Conservation (phyloP, 2,888 invertebrate species). For the Aquatica leii region DNA sequence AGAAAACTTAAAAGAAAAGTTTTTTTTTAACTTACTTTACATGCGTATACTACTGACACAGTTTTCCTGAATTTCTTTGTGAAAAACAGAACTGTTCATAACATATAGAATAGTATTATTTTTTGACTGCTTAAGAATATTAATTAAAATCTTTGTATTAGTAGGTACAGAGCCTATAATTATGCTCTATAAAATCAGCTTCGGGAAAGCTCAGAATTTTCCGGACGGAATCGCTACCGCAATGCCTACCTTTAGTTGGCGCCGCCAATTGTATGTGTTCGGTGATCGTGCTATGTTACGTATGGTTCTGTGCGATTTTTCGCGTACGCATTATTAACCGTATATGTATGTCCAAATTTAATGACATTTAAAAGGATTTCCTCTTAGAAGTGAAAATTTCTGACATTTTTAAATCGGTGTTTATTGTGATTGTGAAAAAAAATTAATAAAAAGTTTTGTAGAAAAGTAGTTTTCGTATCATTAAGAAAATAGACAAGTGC, state of each 20-base stretch:
- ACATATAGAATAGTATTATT: constrained; percentile 15
- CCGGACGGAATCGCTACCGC: constrained; percentile 32
- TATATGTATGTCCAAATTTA: no score
- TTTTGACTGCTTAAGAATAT: constrained; percentile 24
- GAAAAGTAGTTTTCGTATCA: no score
- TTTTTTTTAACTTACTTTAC: no score
- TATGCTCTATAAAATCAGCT: constrained; percentile 20
- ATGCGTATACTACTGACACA: no score
- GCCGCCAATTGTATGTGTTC: constrained; percentile 34
- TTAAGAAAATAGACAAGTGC: no score
- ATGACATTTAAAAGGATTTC: no score
- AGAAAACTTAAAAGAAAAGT: no score
- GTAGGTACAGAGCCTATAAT: constrained; percentile 28
- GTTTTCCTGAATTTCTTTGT: neutral
- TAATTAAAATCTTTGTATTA: constrained; percentile 28
- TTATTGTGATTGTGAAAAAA: no score
- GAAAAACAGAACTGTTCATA: neutral
- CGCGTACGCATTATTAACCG: no score
- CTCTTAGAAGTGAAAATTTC: no score
- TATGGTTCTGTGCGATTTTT: constrained; percentile 10
- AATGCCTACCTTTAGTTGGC: constrained; percentile 34
- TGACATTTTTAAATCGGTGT: no score
- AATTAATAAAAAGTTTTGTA: no score
- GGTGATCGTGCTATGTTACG: constrained; percentile 17
- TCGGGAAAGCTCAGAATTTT: constrained; percentile 11